Base-by-base conservation (phyloP, 2,888 invertebrate genomes). In the Oxystoma pomonae region DNA sequence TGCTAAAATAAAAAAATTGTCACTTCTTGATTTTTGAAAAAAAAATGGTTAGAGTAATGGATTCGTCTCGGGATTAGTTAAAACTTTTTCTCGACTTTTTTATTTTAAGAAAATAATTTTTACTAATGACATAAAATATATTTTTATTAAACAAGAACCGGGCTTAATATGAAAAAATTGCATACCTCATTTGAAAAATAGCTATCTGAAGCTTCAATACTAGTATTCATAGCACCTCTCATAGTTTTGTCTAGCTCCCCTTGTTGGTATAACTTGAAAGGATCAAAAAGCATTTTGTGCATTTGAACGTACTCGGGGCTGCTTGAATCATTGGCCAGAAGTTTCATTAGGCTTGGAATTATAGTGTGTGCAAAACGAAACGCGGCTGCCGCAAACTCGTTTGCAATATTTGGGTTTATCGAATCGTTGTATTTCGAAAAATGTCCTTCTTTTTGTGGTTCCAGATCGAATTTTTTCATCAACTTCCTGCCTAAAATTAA, bases 331-430 rank as follows among this genome's bases (percentile, higher is more conserved):
- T 87, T 84, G 0, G 86, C 85, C 62, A 87, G 71, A 60, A 80
- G 81, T 78, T 88, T 89, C 77, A 93, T 89, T 59, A 94, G 79
- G 16, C 90, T 89, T 59, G 92, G 92, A 18, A 96, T 80, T 16
- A 95, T 80, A 0, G 93, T 93, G 74, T 96, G 95, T 0, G 94
- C 96, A 74, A 96, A 96, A 67, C 96, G 84, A 77, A 94, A 96
- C 0, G 90, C 92, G 0, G 94, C 88, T 0, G 90, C 83, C 0
- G 95, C 90, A 81, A 96, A 95, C 76, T 87, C 88, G 80, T 96
- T 96, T 12, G 92, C 90, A 59, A 96, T 84, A 2, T 87, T 84
- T 0, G 94, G 88, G 77, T 96, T 88, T 7, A 91, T 83, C 0
- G 78, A 77, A 0, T 84, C 79, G 75, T 91, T 86, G 76, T 93